Evolutionary conservation across 1,140 invertebrate species (phyloP), one percentile per base, ranked within the genome.

Genomic region (Galleria mellonella): DNA sequence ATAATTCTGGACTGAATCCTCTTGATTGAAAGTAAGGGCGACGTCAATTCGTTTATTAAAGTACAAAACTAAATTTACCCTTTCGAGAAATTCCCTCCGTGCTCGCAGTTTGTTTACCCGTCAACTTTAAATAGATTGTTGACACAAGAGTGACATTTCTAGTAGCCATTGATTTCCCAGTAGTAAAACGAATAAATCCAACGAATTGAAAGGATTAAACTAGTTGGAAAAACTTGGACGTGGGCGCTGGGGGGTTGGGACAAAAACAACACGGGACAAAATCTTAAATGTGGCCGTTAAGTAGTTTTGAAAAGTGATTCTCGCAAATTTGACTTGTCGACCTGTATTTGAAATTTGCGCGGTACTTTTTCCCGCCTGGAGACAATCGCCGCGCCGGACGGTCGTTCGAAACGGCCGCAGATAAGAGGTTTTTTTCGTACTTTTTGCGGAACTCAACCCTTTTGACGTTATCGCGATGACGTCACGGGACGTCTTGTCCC

Each of bases 391-490:
- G 40, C 11, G 28, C 37, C 33, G 52, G 17, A 39, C 33, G 33
- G 1, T 37, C 30, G 30, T 10, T 17, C 35, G 9, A 37, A 37
- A 37, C 35, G 9, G 4, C 2, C 39, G 27, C 36, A 69, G 69
- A 72, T 72, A 72, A 72, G 56, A 44, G 42, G 52, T 64, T 64
- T 71, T 71, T 61, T 62, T 48, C 43, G 29, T 28, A 31, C 63
- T 68, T 71, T 62, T 62, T 36, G 45, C 70, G 63, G 59, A 62
- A 68, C 61, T 63, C 63, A 70, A 75, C 72, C 72, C 72, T 68
- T 66, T 23, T 60, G 66, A 66, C 63, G 66, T 65, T 75, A 75
- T 75, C 72, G 62, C 45, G 46, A 61, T 65, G 69, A 72, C 60
- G 72, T 70, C 66, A 72, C 63, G 46, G 47, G 47, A 43, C 62